Evolutionary conservation across 2,888 invertebrate species (phyloP).

Genomic region (Megastigmus dorsalis): DNA sequence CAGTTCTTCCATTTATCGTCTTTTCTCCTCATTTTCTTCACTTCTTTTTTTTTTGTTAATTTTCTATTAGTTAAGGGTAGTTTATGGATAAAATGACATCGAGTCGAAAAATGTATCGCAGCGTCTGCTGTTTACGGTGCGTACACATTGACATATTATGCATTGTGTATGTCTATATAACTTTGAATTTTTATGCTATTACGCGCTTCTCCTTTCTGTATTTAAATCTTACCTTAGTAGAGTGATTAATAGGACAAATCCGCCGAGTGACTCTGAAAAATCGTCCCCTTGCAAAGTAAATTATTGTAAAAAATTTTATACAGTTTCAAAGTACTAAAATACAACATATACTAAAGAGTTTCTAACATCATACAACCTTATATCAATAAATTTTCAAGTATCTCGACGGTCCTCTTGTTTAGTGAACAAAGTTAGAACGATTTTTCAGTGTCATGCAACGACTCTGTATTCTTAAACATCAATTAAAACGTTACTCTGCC

Average conservation of each 20-base stretch:
- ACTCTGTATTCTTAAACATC: slow-evolving; percentile 59
- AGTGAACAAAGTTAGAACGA: background rate
- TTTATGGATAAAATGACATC: slow-evolving; percentile 45
- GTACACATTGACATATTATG: slow-evolving; percentile 43
- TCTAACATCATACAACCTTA: background rate
- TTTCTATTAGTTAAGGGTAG: slow-evolving; percentile 25
- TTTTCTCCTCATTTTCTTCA: slow-evolving; percentile 2
- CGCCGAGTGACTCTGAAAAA: slow-evolving; percentile 22
- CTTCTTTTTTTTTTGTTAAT: background rate
- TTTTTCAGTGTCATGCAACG: slow-evolving; percentile 20
- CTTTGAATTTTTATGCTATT: slow-evolving; percentile 37
- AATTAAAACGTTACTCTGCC: slow-evolving; percentile 64
- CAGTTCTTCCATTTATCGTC: slow-evolving; percentile 2
- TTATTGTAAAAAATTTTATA: slow-evolving; percentile 27
- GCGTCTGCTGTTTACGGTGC: slow-evolving; percentile 20
- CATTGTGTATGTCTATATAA: slow-evolving; percentile 49
- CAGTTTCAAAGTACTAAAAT: slow-evolving; percentile 10
- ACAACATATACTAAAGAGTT: slow-evolving; percentile 5
- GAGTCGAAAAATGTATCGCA: slow-evolving; percentile 39
- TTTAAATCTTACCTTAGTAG: slow-evolving; percentile 48
- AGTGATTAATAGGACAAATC: slow-evolving; percentile 47
- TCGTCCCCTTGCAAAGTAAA: background rate
- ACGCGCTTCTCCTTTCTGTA: slow-evolving; percentile 21
- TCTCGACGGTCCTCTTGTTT: background rate
- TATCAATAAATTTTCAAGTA: background rate